Evolutionary conservation across 2,113 vertebrate genomes (phyloP).

Genomic region (Urocynchramus pylzowi): DNA sequence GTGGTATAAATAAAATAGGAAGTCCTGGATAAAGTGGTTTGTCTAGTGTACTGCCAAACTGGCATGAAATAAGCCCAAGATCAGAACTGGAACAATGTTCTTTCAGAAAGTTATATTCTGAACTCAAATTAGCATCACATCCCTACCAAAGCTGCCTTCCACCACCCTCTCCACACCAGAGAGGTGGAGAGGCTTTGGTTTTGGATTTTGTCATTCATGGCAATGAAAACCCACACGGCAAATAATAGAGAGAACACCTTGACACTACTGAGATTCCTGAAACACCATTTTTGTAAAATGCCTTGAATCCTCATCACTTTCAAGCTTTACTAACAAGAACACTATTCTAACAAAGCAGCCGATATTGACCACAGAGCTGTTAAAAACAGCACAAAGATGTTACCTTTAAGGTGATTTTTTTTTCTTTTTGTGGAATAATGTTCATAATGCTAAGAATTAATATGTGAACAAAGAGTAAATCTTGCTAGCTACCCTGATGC

Average conservation of each 20-base stretch:
- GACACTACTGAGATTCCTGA: not conserved
- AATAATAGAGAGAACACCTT: not conserved
- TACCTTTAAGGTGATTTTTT: not conserved
- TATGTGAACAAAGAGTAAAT: not conserved
- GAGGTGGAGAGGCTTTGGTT: too few relatives aligned
- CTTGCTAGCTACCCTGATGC: not conserved
- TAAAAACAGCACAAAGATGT: not conserved
- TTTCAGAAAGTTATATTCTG: not conserved
- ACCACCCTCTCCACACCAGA: not conserved
- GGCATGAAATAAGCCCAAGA: not conserved
- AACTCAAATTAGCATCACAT: not conserved
- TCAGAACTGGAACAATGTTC: not conserved
- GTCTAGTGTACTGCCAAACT: not conserved
- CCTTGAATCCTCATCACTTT: not conserved
- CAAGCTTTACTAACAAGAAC: not conserved
- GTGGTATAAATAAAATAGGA: not conserved
- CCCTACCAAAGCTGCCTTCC: not conserved
- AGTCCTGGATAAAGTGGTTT: not conserved
- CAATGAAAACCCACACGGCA: not conserved
- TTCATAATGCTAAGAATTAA: not conserved
- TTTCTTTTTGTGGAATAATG: not conserved
- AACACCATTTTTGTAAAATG: not conserved
- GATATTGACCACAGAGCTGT: not conserved
- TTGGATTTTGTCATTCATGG: not conserved
- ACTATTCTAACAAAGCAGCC: not conserved